Conservation (phyloP, 2,888 invertebrate species). For the Protodeltote pygarga region DNA sequence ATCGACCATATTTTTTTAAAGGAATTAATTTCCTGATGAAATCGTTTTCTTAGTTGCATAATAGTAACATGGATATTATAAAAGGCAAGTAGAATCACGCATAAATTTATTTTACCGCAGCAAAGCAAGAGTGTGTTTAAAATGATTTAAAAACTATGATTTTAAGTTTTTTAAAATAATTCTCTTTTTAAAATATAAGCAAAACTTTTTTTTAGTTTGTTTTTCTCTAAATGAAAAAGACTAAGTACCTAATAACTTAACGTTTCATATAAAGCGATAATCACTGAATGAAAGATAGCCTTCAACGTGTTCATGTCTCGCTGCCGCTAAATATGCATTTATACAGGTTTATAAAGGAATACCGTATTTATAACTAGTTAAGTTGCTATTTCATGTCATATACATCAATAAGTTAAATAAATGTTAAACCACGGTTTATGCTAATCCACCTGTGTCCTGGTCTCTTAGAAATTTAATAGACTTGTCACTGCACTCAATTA, state of each 20-base stretch:
- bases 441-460: constrained; percentile 57
- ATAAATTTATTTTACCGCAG: no score
- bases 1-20: no score
- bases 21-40: no score
- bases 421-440: constrained; percentile 70
- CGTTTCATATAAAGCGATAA: constrained; percentile 35
- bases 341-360: constrained; percentile 42
- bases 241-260: constrained; percentile 28
- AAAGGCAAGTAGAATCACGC: no score
- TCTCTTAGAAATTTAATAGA: constrained; percentile 68
- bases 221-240: constrained; percentile 29
- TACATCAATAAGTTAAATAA: constrained; percentile 68
- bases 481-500: constrained; percentile 57
- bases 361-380: constrained; percentile 39
- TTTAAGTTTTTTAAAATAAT: no score
- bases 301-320: constrained; percentile 33
- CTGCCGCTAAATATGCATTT: constrained; percentile 41
- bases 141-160: no score
- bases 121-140: no score
- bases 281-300: constrained; percentile 39
- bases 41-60: no score
- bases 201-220: neutral
- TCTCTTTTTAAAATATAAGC: neutral
- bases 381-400: constrained; percentile 37
- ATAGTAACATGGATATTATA: no score